Evolutionary conservation across 2,797 vertebrate species (phyloP).

Genomic region (Gadopsis bispinosus): DNA sequence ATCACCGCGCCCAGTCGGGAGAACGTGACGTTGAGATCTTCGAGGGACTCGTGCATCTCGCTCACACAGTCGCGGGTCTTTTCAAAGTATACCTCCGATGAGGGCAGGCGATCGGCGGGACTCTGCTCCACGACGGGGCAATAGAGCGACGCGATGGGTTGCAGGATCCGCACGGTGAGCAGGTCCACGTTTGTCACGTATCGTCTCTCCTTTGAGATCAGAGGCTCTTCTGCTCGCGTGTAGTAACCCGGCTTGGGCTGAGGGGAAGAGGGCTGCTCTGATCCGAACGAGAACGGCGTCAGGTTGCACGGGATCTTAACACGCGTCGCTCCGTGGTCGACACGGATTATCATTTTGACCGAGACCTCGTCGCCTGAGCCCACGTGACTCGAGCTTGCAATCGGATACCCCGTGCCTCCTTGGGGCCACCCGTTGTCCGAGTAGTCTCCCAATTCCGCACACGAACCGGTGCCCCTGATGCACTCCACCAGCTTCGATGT

Average conservation of each 20-base stretch:
- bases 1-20: not conserved
- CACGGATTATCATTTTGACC: not conserved
- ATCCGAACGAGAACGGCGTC: not conserved
- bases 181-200: not conserved
- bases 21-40: not conserved
- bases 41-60: not conserved
- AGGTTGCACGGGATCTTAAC: not conserved
- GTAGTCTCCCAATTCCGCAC: not conserved
- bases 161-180: not conserved
- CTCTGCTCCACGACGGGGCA: not conserved
- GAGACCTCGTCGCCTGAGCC: not conserved
- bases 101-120: not conserved
- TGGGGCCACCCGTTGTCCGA: not conserved
- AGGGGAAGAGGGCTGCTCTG: rapidly evolving
- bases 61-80: not conserved
- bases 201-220: not conserved
- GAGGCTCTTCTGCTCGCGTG: not conserved
- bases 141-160: not conserved
- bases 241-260: not conserved
- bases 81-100: not conserved
- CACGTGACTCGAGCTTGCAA: not conserved
- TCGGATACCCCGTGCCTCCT: not conserved
- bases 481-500: not conserved
- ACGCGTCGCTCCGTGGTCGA: not conserved
- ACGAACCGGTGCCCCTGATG: not conserved